A percentile compares a stretch with the other conserved stretches of the same genome.
Conservation (phyloP, 2,888 invertebrate genomes). For the Polydrusus pterygomalis region DNA sequence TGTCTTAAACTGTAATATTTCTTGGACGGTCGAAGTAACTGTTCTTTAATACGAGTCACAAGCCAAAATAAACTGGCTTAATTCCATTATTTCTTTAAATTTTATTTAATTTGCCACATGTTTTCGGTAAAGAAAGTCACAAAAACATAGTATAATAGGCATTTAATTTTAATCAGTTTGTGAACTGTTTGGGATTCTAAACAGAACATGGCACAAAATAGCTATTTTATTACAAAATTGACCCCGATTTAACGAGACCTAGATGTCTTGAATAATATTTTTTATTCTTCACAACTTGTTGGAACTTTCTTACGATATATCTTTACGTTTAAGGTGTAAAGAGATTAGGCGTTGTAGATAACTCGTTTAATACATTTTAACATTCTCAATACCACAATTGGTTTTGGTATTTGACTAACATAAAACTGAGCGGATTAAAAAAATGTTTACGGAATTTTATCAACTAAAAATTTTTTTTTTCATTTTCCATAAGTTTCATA, state of each 20-base stretch:
- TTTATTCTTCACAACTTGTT: not conserved
- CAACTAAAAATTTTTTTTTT: no score
- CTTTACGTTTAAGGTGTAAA: not conserved
- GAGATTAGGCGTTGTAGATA: not conserved
- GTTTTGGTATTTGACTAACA: no score
- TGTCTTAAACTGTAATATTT: no score
- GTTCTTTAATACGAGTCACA: no score
- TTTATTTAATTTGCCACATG: not conserved
- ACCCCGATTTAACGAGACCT: slow-evolving; percentile 17
- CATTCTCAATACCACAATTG: no score
- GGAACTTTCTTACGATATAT: not conserved
- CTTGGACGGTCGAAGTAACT: no score
- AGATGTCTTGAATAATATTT: slow-evolving; percentile 14
- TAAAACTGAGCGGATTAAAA: no score
- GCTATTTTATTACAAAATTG: slow-evolving; percentile 24
- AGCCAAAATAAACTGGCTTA: no score
- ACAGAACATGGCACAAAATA: slow-evolving; percentile 6
- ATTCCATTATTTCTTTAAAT: no score
- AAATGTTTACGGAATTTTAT: no score
- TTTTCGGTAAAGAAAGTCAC: not conserved
- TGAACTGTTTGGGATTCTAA: not conserved
- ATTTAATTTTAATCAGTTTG: slow-evolving; percentile 1
- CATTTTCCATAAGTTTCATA: no score
- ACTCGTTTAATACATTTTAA: no score
- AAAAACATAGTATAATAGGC: slow-evolving; percentile 2